Base-by-base conservation (phyloP, 2,888 invertebrate genomes). In the Syritta pipiens region DNA sequence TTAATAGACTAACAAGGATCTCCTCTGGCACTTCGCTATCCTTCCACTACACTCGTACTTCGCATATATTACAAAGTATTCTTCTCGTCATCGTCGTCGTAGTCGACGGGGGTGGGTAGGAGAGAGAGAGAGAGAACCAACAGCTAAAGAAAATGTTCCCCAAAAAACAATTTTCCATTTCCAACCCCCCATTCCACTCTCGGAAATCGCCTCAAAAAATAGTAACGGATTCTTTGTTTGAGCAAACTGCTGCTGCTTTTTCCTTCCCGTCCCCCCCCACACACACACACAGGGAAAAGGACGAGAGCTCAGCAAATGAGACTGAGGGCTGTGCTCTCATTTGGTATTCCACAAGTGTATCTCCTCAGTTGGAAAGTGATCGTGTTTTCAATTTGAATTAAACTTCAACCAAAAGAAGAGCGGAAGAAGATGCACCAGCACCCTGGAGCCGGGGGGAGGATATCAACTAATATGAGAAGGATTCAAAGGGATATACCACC, bases 341-440 rank as follows among this genome's bases (percentile, higher is more conserved):
- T 79, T 79, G 24, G 67, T 74, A 79, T 79, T 79, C 79, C 57
- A 74, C 72, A 79, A 74, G 67, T 62, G 79, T 74, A 74, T 49
- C 74, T 72, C 24, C 74, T 74, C 74, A 74, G 79, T 76, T 71
- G 76, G 69, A 76, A 76, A 76, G 76, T 74, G 79, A 79, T 79
- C 79, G 79, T 79, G 79, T 79, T 79, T 79, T 79, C 79, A 79
- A 79, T 79, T 79, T 79, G 79, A 79, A 79, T 79, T 79, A 79
- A 79, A 79, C 79, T 68, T 74, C 51, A 68, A 46, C 74, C 67
- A 26, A 65, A 55, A 57, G 22, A 53, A 19, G 24, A 35, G 42
- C 12, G 10, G 32, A 20, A 32, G 10, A 40, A 37, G 63, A 44
- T 46, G 17, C n/a, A 26, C 2, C 5, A 9, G 14, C n/a, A 26